These are phyloP conservation scores for Chionomys nivalis DNA, from an alignment of 2,113 vertebrate species.

Conservation along the genomic window DNA sequence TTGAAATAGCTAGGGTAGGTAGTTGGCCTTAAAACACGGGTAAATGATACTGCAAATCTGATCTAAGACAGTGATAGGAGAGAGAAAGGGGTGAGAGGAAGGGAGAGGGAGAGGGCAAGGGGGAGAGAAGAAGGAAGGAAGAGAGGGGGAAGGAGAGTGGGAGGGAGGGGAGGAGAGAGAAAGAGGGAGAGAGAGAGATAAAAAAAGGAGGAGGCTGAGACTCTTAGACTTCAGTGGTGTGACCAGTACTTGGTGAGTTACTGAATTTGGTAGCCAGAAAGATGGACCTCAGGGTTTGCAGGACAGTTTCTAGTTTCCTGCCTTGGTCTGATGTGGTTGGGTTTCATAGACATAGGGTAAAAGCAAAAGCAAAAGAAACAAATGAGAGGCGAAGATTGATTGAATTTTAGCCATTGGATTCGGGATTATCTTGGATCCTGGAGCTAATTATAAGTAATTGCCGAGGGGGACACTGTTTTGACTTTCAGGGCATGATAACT, in stretches of 20 bases:
- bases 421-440: slow-evolving; percentile 54
- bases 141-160: rapidly evolving
- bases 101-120: neutral
- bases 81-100: neutral
- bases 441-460: slow-evolving; percentile 69
- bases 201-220: neutral
- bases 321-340: neutral
- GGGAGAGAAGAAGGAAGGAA: rapidly evolving
- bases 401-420: slow-evolving; percentile 34
- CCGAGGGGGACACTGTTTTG: slow-evolving; percentile 50
- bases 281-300: neutral
- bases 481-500: slow-evolving; percentile 43
- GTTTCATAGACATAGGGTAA: neutral
- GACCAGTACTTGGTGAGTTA: neutral
- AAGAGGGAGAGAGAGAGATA: neutral
- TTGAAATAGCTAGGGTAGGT: neutral
- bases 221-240: neutral
- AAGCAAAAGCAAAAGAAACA: slow-evolving; percentile 5
- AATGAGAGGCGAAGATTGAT: neutral
- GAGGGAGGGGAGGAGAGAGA: neutral
- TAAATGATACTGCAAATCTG: neutral
- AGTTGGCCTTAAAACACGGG: neutral
- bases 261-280: neutral
- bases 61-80: neutral
- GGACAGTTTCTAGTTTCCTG: neutral